Base-by-base conservation (phyloP, 2,113 vertebrate species). In the Heptranchias perlo region DNA sequence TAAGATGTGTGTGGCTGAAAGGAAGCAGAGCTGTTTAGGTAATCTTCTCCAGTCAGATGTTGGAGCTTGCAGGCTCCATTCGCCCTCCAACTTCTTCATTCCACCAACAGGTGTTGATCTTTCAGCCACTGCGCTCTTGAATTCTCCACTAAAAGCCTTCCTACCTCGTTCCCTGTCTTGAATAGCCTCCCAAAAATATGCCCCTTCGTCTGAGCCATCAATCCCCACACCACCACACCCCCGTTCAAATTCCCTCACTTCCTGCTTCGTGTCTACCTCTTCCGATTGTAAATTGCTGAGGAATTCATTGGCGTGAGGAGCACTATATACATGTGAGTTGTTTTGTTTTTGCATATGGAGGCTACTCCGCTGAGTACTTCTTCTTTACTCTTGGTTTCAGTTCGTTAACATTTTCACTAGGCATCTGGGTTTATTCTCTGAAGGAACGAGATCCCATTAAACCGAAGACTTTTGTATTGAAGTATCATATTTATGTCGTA, bases 1-100 rank as follows among this genome's bases (percentile, higher is more conserved):
- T 65, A 94, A 94, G 16, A 49, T 65, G 21, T 31, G 31, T 92
- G 89, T 94, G 39, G 93, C 39, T 67, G 93, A 67, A 67, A 94
- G 23, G 61, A 67, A 94, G 39, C 93, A 94, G 93, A 94, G 23
- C 86, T 54, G 86, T n/a, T 14, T n/a, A 13, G 35, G 35, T n/a
- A 78, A 78, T 5, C 87, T 61, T 91, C 31, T 61, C 49, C 31
- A n/a, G 3, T 13, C 3, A 31, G 7, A 21, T 52, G 52, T 49
- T 25, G 13, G 49, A 89, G 49, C 54, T 10, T 61, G 31, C 35
- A 61, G 35, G 35, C 28, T 58, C 31, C 35, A n/a, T 61, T 16
- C 35, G 47, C 21, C 25, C 31, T 91, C 31, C 87, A 14, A n/a
- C 31, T 35, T 78, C 73, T 35, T 91, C 35, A 13, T 91, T 16